Conservation (phyloP, 2,888 invertebrate genomes). For the Kryphioiulus occultus region DNA sequence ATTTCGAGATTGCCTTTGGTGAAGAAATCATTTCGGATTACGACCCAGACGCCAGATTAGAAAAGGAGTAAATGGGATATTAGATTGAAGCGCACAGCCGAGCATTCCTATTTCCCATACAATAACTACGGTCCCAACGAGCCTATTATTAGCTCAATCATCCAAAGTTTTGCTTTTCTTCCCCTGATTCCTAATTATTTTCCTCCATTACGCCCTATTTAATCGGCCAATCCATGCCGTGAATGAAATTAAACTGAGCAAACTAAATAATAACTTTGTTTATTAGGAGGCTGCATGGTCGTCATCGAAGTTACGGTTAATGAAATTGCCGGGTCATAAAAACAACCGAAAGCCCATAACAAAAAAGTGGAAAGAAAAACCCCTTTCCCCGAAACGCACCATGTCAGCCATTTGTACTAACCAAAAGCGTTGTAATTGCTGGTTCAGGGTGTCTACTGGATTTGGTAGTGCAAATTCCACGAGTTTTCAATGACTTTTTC, state of each 20-base stretch:
- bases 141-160: conserved; percentile 39
- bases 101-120: conserved; percentile 4
- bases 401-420: no score
- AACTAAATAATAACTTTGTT: conserved; percentile 39
- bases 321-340: conserved; percentile 12
- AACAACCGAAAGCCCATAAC: neutral
- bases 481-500: no score
- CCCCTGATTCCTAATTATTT: conserved; percentile 40
- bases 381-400: neutral
- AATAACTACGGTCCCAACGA: conserved; percentile 20
- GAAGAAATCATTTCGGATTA: conserved; percentile 40
- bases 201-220: conserved; percentile 34
- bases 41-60: conserved; percentile 36
- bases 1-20: conserved; percentile 24
- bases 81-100: conserved; percentile 18
- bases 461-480: no score
- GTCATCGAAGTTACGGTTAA: conserved; percentile 6
- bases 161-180: conserved; percentile 36
- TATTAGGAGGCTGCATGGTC: conserved; percentile 5
- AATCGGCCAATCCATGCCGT: conserved; percentile 38
- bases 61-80: conserved; percentile 35
- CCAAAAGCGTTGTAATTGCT: no score
- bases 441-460: no score
- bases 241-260: conserved; percentile 39
- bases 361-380: neutral